Base-by-base conservation (phyloP, 2,797 vertebrate genomes). In the Miopithecus talapoin region DNA sequence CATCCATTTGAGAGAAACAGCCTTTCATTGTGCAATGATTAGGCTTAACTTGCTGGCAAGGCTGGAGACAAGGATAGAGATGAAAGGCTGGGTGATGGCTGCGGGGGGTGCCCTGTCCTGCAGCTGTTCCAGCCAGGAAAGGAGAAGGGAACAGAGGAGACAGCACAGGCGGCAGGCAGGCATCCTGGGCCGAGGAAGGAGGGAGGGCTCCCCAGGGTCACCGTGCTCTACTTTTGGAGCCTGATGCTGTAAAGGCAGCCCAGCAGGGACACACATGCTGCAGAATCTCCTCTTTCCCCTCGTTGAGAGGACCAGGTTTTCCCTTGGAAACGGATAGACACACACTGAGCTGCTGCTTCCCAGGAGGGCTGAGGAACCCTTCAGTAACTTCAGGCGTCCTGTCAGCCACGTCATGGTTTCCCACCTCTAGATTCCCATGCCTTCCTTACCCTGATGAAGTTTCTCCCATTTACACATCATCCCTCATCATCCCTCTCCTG, bases 31-130 rank as follows among this genome's bases (percentile, higher is more conserved):
- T 22, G 7, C 64, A 28, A 33, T 22, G 8, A 33, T 24, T 36
- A 55, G 36, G 39, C 72, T 19, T 14, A 6, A 55, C 33, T 2
- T 55, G 30, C 30, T 19, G 8, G 28, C 7, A 43, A 30, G 30
- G 6, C 33, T 43, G 84, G 30, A 78, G n/a, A 89, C 10, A 39
- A 83, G 76, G 19, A 21, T 9, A 21, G n/a, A 30, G 3, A 16
- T 0, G 28, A 28, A 30, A 76, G 76, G 33, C 11, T 50, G 46
- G 76, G 24, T 13, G 19, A 14, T 24, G 19, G 10, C 30, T 39
- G 12, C 2, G 0, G 4, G 3, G 2, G 8, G 2, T 16, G 1
- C 5, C 11, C 43, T 8, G 16, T 68, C 61, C n/a, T 26, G 4
- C 0, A 30, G 26, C 14, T 85, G 33, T n/a, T 39, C 84, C 39